Evolutionary conservation across 2,113 vertebrate species (phyloP).

Genomic region (Solea solea): DNA sequence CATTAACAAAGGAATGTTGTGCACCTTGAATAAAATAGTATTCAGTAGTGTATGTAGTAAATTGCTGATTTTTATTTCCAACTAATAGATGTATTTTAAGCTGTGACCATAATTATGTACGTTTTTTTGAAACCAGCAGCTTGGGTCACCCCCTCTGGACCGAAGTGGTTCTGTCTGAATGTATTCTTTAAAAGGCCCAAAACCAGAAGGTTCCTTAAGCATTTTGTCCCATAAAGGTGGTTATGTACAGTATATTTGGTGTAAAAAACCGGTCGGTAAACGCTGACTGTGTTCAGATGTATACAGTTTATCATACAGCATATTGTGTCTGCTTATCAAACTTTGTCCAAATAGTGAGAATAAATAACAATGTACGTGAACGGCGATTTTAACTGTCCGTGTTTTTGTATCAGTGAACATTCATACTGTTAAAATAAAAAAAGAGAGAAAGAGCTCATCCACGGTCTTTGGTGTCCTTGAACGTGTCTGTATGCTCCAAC

Average conservation of each 20-base stretch:
- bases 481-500: neutral
- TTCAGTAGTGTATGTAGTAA: slow-evolving; percentile 21
- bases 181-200: slow-evolving; percentile 62
- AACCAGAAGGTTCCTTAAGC: slow-evolving; percentile 28
- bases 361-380: slow-evolving; percentile 61
- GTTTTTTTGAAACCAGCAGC: slow-evolving; percentile 61
- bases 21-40: slow-evolving; percentile 12
- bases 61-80: slow-evolving; percentile 35
- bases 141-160: slow-evolving; percentile 59
- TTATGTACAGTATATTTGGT: slow-evolving; percentile 55
- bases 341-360: slow-evolving; percentile 63
- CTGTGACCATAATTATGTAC: slow-evolving; percentile 52
- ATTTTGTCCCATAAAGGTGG: slow-evolving; percentile 39
- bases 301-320: slow-evolving; percentile 47
- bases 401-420: slow-evolving; percentile 37
- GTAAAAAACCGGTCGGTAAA: slow-evolving; percentile 42
- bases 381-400: slow-evolving; percentile 25
- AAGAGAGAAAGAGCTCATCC: slow-evolving; percentile 1
- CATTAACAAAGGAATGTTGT: slow-evolving; percentile 22
- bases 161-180: slow-evolving; percentile 72
- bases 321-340: slow-evolving; percentile 56
- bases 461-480: neutral
- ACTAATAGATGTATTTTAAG: slow-evolving; percentile 46
- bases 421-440: slow-evolving; percentile 28
- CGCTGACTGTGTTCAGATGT: slow-evolving; percentile 47